Base-by-base conservation (phyloP, 2,888 invertebrate species). In the Chaetogeoica ovagalla region DNA sequence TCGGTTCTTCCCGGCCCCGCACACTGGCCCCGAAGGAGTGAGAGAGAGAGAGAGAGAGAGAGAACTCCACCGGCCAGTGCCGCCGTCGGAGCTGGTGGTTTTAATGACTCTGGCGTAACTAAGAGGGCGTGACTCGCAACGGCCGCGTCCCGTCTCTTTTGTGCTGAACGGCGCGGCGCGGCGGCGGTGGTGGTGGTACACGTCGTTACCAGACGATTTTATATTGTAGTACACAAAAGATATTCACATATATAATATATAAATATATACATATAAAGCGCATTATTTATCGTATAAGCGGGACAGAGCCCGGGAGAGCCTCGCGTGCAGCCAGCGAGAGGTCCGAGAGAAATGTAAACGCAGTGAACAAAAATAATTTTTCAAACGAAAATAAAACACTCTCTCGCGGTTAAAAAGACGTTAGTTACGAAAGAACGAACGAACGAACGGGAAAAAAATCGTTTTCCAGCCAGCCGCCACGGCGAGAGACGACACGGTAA, bases 31-130 rank as follows among this genome's bases (percentile, higher is more conserved):
- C n/a, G 17, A 11, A 43, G 43, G 43, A 30, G 21, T 23, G 15
- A n/a, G 19, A 15, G 19, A 17, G 43, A 43, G 4, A 9, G 43
- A 43, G 4, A 43, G 15, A n/a, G 11, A 15, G 19, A 17, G 43
- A 6, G 1, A 7, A 9, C 2, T 1, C 1, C 43, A 3, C 4
- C 43, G 8, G 43, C 43, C 43, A 7, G 43, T 48, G 48, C 68
- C 39, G 39, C 23, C 73, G 72, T 17, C 30, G 65, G 39, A 55
- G 72, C 21, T n/a, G 65, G 39, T 62, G 30, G 30, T 71, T 55
- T 70, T 79, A 79, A 79, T 71, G 79, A 79, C 79, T 79, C 71
- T 63, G 70, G 70, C 71, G 70, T 57, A 79, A 79, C 79, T 79
- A 79, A 71, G 63, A 79, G 79, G 77, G 79, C 79, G 79, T 79